Base-by-base conservation (phyloP, 2,888 invertebrate species). In the Metellina segmentata region DNA sequence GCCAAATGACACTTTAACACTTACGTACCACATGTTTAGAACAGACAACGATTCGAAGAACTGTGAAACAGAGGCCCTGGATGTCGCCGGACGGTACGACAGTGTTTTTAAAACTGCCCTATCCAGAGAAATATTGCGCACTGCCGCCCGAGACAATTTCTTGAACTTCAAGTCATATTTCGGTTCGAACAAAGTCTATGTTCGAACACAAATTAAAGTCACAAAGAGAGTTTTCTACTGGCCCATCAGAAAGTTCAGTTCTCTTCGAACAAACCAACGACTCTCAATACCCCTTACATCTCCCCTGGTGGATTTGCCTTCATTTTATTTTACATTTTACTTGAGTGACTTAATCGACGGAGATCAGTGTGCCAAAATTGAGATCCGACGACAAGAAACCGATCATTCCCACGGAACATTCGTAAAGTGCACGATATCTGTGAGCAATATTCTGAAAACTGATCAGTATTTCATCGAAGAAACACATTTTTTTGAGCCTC, bases 201-300 rank as follows among this genome's bases (percentile, higher is more conserved):
- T 7, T 9, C 51, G 48, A 7, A 49, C 82, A 11, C 49, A 51
- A 20, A 51, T 83, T 9, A 72, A 49, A n/a, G 11, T 72, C n/a
- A 19, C 19, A 72, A 72, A 83, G 49, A 16, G 20, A n/a, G 19
- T 19, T 72, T 72, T 49, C 52, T 71, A 72, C 19, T 83, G 82
- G 82, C 70, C 70, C 19, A 48, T 83, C 11, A 49, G 49, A 51
- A 52, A 83, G 7, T 83, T 83, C 52, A 83, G 72, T 71, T 51
- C 82, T 11, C 49, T 51, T 49, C n/a, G 20, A 2, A 52, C 11
- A 19, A n/a, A 51, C 19, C 51, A 51, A 6, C 20, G 48, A 61
- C 16, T 61, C 5, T 16, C 61, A 5, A 61, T 61, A 16, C 9
- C 61, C 9, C 16, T 61, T 16, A 16, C 6, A 16, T 16, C 61